These are phyloP conservation scores for Corvus cornix DNA, from an alignment of 2,113 vertebrate genomes.

Conservation along the genomic window DNA sequence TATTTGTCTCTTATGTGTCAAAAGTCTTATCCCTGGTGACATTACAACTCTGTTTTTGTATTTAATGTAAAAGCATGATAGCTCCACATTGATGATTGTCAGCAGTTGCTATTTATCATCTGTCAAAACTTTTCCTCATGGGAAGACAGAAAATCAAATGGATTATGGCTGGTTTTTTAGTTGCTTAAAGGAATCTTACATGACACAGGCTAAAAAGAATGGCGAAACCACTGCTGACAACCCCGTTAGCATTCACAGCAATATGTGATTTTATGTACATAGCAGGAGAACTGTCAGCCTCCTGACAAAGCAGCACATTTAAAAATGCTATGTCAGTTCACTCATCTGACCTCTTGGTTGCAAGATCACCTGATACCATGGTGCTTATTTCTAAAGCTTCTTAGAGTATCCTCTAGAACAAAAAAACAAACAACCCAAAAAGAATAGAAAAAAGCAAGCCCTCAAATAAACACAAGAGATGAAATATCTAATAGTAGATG, in stretches of 20 bases:
- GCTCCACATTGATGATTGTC: constrained; percentile 89
- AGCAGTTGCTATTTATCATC: constrained; percentile 94
- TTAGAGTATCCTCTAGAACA: not conserved
- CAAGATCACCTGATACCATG: constrained; percentile 45
- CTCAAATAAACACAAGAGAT: not conserved
- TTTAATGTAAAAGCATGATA: constrained; percentile 87
- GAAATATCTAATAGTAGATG: not conserved
- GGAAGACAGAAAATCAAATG: constrained; percentile 92
- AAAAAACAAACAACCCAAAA: not conserved
- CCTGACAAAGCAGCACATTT: constrained; percentile 56
- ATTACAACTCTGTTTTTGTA: constrained; percentile 88
- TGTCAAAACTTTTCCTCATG: constrained; percentile 90
- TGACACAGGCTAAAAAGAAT: constrained; percentile 82
- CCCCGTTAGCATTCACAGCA: constrained; percentile 70
- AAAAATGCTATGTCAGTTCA: constrained; percentile 64
- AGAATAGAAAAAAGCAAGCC: not conserved
- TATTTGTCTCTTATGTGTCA: constrained; percentile 85
- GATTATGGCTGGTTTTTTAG: constrained; percentile 88
- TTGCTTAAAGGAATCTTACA: constrained; percentile 86
- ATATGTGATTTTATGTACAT: constrained; percentile 68
- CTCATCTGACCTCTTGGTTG: constrained; percentile 60
- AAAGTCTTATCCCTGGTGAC: constrained; percentile 88
- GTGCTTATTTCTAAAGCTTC: not conserved
- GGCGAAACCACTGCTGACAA: constrained; percentile 74
- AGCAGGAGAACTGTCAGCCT: constrained; percentile 54